phyloP scores from a whole-genome alignment of 2,797 vertebrate species.

The Xiphorhynchus erythropygius region DNA sequence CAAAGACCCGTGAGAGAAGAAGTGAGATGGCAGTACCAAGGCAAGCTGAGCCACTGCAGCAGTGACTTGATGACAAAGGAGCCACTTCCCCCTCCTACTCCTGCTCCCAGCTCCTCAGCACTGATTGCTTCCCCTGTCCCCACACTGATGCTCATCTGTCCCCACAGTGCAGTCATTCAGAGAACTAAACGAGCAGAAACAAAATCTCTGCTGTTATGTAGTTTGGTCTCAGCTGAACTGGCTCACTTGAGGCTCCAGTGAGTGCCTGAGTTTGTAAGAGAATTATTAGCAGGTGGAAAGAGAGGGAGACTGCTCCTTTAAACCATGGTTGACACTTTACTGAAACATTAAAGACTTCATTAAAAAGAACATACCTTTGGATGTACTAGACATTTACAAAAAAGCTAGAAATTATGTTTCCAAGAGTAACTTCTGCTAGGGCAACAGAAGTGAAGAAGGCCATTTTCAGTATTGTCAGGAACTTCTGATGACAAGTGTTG shows the following conservation, averaged over 20 bases:
- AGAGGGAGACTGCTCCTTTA: background rate
- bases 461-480: background rate
- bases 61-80: background rate
- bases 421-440: background rate
- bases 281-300: background rate
- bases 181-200: background rate
- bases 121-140: background rate
- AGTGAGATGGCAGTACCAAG: background rate
- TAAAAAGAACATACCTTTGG: background rate
- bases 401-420: background rate
- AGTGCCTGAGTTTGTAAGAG: background rate
- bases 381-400: background rate
- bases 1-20: background rate
- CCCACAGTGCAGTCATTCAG: background rate
- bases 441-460: background rate
- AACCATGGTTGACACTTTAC: background rate
- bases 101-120: background rate
- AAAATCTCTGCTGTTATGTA: background rate
- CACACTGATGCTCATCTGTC: background rate
- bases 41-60: background rate
- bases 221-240: background rate
- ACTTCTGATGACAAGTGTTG: background rate
- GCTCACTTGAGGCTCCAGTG: background rate
- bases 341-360: accelerated
- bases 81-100: background rate